Base-by-base conservation (phyloP, 2,113 vertebrate species). In the Helogale parvula region DNA sequence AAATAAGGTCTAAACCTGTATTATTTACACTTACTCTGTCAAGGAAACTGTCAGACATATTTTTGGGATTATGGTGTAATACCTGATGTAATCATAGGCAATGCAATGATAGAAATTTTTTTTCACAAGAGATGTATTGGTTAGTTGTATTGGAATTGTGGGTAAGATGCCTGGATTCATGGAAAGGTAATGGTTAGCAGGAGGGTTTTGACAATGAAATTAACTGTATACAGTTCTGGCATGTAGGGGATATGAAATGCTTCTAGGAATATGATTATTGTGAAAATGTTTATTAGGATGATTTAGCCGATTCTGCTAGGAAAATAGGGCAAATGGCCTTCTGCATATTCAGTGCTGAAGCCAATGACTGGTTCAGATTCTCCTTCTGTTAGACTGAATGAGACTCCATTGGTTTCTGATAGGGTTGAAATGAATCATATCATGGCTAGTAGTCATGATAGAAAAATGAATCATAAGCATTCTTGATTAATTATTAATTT, bases 1-100 rank as follows among this genome's bases (percentile, higher is more conserved):
- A 98, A 97, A 90, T 79, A 94, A 97, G 85, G 92, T 0, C 98
- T 72, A 63, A 97, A 97, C 94, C 94, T 85, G 72, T 89, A 33
- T 97, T 16, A 13, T 88, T 79, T 94, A 98, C 96, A 13, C 87
- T 74, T 94, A 98, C 96, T 98, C 95, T 97, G 98, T 95, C 98
- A 98, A 50, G 94, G 91, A 94, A 86, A 83, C 7, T 57, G 47
- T 79, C 87, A 85, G 96, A 97, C 57, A 97, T 88, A 84, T 47
- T 60, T 97, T 68, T 95, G 94, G 3, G 65, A n/a, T 54, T 57
- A 84, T 0, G 97, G 93, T 0, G 93, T 84, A 0, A 71, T 21
- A 0, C 92, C 52, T 33, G 86, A 27, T 0, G n/a, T 21, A 2
- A 13, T 23, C 0, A 45, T 60, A 0, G 94, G 86, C 0, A 97